Evolutionary conservation across 2,797 vertebrate genomes (phyloP).

Genomic region (Poliocrania exsul): DNA sequence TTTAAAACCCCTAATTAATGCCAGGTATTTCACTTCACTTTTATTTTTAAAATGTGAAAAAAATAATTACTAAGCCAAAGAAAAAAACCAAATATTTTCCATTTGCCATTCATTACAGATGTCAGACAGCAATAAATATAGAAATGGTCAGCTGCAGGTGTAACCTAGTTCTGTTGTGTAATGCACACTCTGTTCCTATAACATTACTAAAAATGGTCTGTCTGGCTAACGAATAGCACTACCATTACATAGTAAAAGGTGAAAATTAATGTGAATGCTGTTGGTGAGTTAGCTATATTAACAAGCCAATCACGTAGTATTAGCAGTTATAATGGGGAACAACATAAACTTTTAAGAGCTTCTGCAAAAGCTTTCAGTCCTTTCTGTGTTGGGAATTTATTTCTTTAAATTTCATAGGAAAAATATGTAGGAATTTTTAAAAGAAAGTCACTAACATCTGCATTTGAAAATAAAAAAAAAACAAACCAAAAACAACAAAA

Average conservation of each 20-base stretch:
- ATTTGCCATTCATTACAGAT: conserved; percentile 58
- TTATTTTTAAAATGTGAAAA: conserved; percentile 65
- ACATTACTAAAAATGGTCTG: conserved; percentile 54
- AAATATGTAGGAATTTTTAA: not conserved
- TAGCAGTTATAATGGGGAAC: conserved; percentile 12
- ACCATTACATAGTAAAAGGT: conserved; percentile 50
- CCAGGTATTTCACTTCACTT: conserved; percentile 48
- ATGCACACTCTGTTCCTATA: conserved; percentile 47
- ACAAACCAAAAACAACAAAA: too few relatives aligned
- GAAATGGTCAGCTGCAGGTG: conserved; percentile 66
- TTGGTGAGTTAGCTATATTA: conserved; percentile 30
- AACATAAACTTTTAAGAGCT: conserved; percentile 45
- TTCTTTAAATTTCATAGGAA: not conserved
- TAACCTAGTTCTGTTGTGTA: conserved; percentile 41
- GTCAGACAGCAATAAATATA: conserved; percentile 65
- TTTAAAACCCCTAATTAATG: conserved; percentile 67
- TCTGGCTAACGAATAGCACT: conserved; percentile 63
- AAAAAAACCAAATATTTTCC: conserved; percentile 54
- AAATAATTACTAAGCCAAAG: conserved; percentile 1
- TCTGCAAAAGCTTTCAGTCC: conserved; percentile 11
- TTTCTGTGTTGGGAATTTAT: not conserved
- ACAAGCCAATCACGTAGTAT: conserved; percentile 24
- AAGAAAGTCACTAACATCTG: not conserved
- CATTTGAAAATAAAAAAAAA: not conserved
- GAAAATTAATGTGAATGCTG: conserved; percentile 51